Conservation (phyloP, 2,888 invertebrate genomes). For the Ptilodon capucinus region DNA sequence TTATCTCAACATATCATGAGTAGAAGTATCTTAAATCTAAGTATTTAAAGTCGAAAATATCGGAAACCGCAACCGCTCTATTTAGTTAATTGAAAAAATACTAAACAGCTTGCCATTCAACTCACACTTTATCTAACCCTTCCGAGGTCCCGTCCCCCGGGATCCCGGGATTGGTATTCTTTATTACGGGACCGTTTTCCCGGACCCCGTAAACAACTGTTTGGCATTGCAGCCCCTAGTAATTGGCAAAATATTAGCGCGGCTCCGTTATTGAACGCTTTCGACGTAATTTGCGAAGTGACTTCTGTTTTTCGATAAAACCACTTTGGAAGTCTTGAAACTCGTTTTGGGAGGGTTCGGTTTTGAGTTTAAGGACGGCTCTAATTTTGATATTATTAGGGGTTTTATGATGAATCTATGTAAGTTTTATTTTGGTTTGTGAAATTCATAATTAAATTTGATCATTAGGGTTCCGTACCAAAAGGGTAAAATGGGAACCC, state of each 20-base stretch:
- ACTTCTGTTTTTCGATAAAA: conserved; percentile 11
- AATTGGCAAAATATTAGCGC: conserved; percentile 60
- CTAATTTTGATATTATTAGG: neutral
- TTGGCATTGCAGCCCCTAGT: conserved; percentile 50
- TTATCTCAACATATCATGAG: too few species aligned
- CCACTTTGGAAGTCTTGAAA: neutral
- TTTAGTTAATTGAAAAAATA: conserved; percentile 61
- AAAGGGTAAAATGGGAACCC: too few species aligned
- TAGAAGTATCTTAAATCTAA: conserved; percentile 8
- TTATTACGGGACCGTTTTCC: conserved; percentile 53
- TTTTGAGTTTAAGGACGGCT: neutral
- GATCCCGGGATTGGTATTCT: conserved; percentile 61
- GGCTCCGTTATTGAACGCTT: conserved; percentile 35
- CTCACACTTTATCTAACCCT: conserved; percentile 47
- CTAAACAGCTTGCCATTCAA: conserved; percentile 51
- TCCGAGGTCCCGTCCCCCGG: conserved; percentile 60
- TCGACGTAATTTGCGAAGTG: conserved; percentile 27
- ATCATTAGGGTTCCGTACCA: too few species aligned
- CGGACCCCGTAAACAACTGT: conserved; percentile 54
- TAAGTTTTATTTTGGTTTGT: neutral
- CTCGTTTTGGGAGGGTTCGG: neutral
- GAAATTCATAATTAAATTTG: too few species aligned
- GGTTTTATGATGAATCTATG: neutral
- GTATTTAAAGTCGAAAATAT: neutral
- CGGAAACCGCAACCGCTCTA: conserved; percentile 32